Evolutionary conservation across 2,797 vertebrate species (phyloP), one percentile per base, ranked within the genome.

Genomic region (Gobio occitaniae): DNA sequence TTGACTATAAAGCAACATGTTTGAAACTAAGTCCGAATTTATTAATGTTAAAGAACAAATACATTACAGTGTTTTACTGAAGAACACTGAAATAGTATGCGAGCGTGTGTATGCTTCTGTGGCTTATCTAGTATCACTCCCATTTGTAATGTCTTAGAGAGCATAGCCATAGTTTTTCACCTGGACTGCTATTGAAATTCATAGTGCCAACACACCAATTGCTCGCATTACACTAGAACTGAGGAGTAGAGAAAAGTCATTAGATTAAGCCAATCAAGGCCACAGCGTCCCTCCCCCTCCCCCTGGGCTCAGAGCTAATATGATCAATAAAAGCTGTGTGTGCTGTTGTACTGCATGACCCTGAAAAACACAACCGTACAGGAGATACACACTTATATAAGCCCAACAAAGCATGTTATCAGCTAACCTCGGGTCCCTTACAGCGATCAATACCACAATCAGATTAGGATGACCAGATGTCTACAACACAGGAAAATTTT

Each of bases 301-400:
- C 77, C 61, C 25, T 48, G 76, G 4, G 52, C 65, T 83, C 44
- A 25, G n/a, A 84, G 44, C 84, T 75, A n/a, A 83, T 83, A 80
- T 84, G 47, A 50, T 88, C 87, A 84, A 88, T 86, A 84, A 65
- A 78, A 71, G 79, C 54, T 84, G 83, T 63, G 82, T 81, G 76
- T 83, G 81, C 75, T 16, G 7, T 47, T 83, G 63, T 54, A 78
- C 74, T 80, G 72, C 47, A 7, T 77, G 70, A 79, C 75, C 82
- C 66, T 70, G 66, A 86, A 74, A 80, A 72, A 84, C 82, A 65
- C 50, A 75, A 9, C 56, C 41, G 15, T 65, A 76, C 74, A 38
- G 47, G 59, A 72, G 54, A 48, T 52, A 80, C 47, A 84, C 56
- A 65, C 44, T 19, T 52, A 78, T 32, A 68, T n/a, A 78, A 69